Conservation (phyloP, 1,140 invertebrate species). For the Vanessa tameamea region DNA sequence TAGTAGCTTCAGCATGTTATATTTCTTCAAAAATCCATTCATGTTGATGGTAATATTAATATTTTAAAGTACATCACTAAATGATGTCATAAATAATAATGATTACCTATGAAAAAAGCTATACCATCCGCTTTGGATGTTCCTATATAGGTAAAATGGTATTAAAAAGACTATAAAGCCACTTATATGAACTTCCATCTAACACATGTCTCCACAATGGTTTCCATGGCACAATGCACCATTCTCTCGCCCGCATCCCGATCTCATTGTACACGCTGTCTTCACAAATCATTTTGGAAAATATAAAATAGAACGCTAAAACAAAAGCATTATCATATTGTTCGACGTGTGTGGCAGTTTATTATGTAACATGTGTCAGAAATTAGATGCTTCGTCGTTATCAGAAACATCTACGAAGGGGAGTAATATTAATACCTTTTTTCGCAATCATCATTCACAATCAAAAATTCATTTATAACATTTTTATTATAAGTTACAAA, state of each 20-base stretch:
- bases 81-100: no score
- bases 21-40: no score
- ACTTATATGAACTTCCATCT: slow-evolving; percentile 29
- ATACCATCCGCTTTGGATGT: background rate
- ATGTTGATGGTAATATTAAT: no score
- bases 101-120: background rate
- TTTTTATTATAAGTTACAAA: no score
- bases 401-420: slow-evolving; percentile 14
- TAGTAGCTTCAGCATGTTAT: no score
- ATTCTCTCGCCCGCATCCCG: slow-evolving; percentile 50
- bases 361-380: slow-evolving; percentile 37
- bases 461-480: no score
- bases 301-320: slow-evolving; percentile 39
- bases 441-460: no score
- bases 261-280: slow-evolving; percentile 38
- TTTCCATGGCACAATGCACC: slow-evolving; percentile 29
- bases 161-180: slow-evolving; percentile 26
- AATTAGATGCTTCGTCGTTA: slow-evolving; percentile 37
- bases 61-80: no score
- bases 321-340: slow-evolving; percentile 37
- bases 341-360: slow-evolving; percentile 43
- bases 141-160: background rate
- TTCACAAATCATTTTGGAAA: slow-evolving; percentile 42
- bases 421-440: no score
- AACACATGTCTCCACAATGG: slow-evolving; percentile 45